phyloP scores from a whole-genome alignment of 2,888 invertebrate genomes.

The Heliconius sara region DNA sequence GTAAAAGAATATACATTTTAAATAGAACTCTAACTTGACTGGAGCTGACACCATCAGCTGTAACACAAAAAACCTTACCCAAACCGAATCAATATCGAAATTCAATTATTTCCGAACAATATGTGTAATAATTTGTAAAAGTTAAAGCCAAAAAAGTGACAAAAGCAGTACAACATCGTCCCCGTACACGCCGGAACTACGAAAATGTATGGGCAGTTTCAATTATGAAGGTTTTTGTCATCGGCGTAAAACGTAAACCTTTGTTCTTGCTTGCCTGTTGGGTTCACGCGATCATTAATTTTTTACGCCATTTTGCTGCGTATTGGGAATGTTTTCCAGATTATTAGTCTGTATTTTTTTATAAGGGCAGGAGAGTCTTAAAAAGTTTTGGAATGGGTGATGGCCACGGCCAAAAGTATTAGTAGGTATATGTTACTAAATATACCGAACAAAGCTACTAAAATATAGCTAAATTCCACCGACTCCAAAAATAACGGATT shows the following conservation, averaged over 20 bases:
- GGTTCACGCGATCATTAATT: slow-evolving; percentile 21
- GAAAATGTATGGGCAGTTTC: slow-evolving; percentile 33
- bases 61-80: background rate
- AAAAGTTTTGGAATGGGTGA: too few species aligned
- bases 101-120: slow-evolving; percentile 24
- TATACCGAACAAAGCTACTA: too few species aligned
- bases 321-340: slow-evolving; percentile 5
- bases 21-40: background rate
- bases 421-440: too few species aligned
- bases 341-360: background rate
- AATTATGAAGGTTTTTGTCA: slow-evolving; percentile 38
- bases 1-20: too few species aligned
- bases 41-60: background rate
- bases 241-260: slow-evolving; percentile 11
- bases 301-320: background rate
- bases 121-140: slow-evolving; percentile 25
- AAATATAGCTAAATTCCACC: too few species aligned
- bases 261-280: slow-evolving; percentile 16
- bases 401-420: too few species aligned
- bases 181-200: slow-evolving; percentile 19
- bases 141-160: slow-evolving; percentile 17
- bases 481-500: too few species aligned
- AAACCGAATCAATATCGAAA: background rate
- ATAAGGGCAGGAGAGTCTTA: background rate
- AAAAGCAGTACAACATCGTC: slow-evolving; percentile 32